A percentile compares a stretch with the other conserved stretches of the same genome.
Evolutionary conservation across 2,113 vertebrate genomes (phyloP).

Genomic region (Otolemur garnettii): DNA sequence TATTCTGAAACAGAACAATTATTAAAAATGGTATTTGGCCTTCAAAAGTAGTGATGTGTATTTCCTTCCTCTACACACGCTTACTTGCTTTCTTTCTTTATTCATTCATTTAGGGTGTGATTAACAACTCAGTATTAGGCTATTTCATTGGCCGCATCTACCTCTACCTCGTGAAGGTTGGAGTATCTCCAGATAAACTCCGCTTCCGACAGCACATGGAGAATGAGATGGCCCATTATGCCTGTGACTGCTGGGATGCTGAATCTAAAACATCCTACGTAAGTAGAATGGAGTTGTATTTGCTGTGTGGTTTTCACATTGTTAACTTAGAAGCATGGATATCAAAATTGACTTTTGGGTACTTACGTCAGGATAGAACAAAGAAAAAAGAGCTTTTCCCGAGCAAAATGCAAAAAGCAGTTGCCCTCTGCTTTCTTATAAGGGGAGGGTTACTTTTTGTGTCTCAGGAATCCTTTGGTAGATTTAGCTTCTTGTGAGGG

Average conservation of each 20-base stretch:
- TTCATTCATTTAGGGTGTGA: conserved; percentile 91
- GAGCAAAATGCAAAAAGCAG: background rate
- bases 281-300: conserved; percentile 67
- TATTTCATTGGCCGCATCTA: conserved; percentile 99
- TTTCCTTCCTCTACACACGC: background rate
- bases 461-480: background rate
- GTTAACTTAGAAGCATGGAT: background rate
- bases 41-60: background rate
- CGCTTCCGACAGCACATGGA: conserved; percentile 99
- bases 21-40: background rate
- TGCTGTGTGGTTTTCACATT: background rate
- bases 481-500: background rate
- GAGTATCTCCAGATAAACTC: conserved; percentile 95
- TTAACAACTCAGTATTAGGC: conserved; percentile 98
- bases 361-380: background rate
- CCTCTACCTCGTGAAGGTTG: conserved; percentile 97
- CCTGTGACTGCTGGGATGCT: conserved; percentile 99
- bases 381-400: background rate
- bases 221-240: conserved; percentile 99
- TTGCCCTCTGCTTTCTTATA: background rate
- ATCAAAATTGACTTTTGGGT: background rate
- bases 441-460: background rate
- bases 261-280: conserved; percentile 99
- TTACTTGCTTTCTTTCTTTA: background rate
- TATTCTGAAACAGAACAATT: background rate